phyloP scores from a whole-genome alignment of 2,797 vertebrate genomes.

The Halcyon badia region DNA sequence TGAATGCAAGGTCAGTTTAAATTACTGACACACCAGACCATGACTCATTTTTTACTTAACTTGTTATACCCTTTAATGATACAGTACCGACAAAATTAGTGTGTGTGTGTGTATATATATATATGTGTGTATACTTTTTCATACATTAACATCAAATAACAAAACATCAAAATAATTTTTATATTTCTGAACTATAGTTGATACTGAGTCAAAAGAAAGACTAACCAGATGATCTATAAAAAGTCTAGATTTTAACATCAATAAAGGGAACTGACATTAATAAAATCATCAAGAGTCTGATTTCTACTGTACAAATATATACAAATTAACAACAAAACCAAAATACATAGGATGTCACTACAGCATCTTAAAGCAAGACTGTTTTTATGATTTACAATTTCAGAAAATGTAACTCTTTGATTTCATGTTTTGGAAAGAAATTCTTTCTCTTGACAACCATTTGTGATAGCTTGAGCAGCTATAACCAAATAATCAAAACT shows the following conservation, averaged over 20 bases:
- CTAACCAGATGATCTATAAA: neutral
- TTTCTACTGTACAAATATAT: neutral
- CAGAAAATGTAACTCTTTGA: slow-evolving; percentile 1
- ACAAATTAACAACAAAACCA: neutral
- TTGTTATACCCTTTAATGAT: neutral
- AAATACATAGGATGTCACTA: neutral
- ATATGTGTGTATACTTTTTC: neutral
- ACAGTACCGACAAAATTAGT: neutral
- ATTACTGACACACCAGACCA: neutral
- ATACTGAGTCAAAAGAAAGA: neutral
- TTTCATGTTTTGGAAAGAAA: slow-evolving; percentile 18
- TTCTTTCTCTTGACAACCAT: slow-evolving; percentile 3
- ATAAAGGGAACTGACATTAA: neutral
- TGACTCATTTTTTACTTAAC: neutral
- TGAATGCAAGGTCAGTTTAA: slow-evolving; percentile 14
- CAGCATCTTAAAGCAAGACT: neutral
- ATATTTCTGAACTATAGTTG: neutral
- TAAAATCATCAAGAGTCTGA: neutral
- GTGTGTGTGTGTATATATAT: too few species aligned
- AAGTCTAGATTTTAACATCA: neutral
- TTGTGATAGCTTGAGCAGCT: neutral
- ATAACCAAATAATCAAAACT: slow-evolving; percentile 31
- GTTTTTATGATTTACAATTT: neutral
- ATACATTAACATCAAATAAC: neutral
- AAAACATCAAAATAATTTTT: neutral